phyloP scores from a whole-genome alignment of 2,113 vertebrate genomes.

The Melanerpes aurifrons region DNA sequence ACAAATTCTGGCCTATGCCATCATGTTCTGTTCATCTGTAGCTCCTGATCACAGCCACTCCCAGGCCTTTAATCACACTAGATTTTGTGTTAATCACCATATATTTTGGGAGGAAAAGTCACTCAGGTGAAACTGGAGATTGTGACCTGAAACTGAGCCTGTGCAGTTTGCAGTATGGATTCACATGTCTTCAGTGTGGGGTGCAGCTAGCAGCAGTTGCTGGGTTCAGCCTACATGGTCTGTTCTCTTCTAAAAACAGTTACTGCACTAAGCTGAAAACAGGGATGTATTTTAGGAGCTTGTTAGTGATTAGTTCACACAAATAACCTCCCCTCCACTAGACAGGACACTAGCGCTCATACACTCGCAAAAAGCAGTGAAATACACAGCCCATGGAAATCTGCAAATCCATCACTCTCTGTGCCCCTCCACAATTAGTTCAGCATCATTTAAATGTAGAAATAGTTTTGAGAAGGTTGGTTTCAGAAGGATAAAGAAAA shows the following conservation, averaged over 20 bases:
- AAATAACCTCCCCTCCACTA: background rate
- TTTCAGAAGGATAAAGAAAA: background rate
- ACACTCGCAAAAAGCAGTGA: background rate
- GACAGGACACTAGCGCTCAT: too few relatives aligned
- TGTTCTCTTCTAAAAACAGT: background rate
- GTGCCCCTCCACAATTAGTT: background rate
- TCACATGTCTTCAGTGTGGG: background rate
- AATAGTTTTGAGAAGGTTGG: background rate
- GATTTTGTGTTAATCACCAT: background rate
- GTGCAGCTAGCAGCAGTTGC: background rate
- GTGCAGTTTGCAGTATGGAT: background rate
- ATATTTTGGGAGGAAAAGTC: background rate
- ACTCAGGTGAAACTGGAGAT: background rate
- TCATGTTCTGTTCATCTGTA: background rate
- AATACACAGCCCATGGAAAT: background rate
- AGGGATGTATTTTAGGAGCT: background rate
- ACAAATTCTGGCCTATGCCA: background rate
- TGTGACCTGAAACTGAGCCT: background rate
- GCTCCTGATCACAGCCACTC: constrained; percentile 1
- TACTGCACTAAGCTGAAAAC: background rate
- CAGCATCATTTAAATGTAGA: background rate
- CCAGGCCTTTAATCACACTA: background rate
- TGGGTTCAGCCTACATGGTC: background rate
- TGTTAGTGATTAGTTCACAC: background rate
- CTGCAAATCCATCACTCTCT: background rate